phyloP scores from a whole-genome alignment of 2,797 vertebrate genomes.

The Avahi laniger region DNA sequence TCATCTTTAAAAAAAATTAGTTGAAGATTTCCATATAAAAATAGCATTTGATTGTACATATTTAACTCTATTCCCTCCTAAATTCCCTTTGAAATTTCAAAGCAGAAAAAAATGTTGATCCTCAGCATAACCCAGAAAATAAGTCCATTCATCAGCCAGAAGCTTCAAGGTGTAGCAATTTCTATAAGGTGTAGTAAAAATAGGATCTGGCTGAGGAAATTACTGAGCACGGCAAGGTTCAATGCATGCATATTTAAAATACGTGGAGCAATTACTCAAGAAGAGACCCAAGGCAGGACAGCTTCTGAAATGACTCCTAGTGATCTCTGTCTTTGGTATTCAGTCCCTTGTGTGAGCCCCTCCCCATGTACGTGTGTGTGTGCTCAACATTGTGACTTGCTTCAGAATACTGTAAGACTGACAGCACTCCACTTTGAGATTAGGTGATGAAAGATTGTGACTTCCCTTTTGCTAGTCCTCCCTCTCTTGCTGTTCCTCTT shows the following conservation, averaged over 20 bases:
- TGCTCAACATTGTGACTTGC: not conserved
- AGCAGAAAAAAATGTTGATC: slow-evolving; percentile 2
- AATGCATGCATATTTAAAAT: not conserved
- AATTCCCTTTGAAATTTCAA: slow-evolving; percentile 40
- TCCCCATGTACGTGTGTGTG: not conserved
- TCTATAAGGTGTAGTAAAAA: slow-evolving; percentile 12
- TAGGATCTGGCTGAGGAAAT: not conserved
- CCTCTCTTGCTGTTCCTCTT: not conserved
- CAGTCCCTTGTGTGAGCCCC: not conserved
- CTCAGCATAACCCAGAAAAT: slow-evolving; percentile 11
- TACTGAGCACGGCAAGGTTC: not conserved
- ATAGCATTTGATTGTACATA: not conserved
- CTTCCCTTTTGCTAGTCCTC: not conserved
- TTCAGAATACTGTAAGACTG: not conserved
- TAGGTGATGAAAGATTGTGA: not conserved
- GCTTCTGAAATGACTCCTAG: not conserved
- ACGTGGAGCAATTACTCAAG: not conserved
- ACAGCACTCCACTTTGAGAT: not conserved
- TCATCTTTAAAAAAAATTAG: not conserved
- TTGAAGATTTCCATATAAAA: not conserved
- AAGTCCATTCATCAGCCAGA: slow-evolving; percentile 14
- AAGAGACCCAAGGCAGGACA: not conserved
- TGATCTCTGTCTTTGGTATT: not conserved
- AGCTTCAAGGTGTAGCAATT: not conserved
- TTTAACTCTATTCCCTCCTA: not conserved